Base-by-base conservation (phyloP, 2,888 invertebrate species). In the Ichneumon xanthorius region DNA sequence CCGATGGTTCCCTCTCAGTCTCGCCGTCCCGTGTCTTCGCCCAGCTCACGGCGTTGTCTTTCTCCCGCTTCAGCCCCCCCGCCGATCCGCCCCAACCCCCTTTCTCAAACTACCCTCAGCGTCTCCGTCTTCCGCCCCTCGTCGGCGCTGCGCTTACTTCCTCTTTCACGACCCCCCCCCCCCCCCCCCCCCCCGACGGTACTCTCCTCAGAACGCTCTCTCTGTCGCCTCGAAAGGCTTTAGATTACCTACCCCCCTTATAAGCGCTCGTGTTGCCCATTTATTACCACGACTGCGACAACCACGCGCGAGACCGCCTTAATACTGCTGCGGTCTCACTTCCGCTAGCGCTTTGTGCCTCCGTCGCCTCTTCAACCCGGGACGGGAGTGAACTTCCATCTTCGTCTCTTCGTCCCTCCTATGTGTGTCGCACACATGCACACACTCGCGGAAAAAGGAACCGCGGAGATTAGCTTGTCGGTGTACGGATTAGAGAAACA, bases 261-360 rank as follows among this genome's bases (percentile, higher is more conserved):
- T 93, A 93, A 93, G 93, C 92, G 92, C 92, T 93, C 93, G 92
- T 93, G 93, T 93, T 92, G 92, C 93, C 92, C 92, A 93, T 93
- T 93, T 93, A 93, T 93, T 92, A 92, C 92, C 91, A 91, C 92
- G 90, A 91, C 91, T 92, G 90, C 90, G 91, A 91, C 91, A 82
- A 84, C 84, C 80, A 72, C 79, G 84, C 84, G 84, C 82, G 80
- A 90, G 89, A 88, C 90, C 88, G 86, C 89, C 87, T 84, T 85
- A 72, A 72, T 82, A 86, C 63, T 76, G 68, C 75, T 53, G 48
- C 70, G 75, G 75, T 73, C 80, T 83, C 80, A 82, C 86, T 80
- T 65, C 61, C 80, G 78, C 82, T 80, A 71, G 81, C 61, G 80
- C 79, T 76, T 80, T 73, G 75, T 85, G 78, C 84, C 85, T 75